Percentiles rank a stretch among this genome's conserved stretches.
phyloP scores from a whole-genome alignment of 2,888 invertebrate genomes.

The Strigamia transsilvanica region DNA sequence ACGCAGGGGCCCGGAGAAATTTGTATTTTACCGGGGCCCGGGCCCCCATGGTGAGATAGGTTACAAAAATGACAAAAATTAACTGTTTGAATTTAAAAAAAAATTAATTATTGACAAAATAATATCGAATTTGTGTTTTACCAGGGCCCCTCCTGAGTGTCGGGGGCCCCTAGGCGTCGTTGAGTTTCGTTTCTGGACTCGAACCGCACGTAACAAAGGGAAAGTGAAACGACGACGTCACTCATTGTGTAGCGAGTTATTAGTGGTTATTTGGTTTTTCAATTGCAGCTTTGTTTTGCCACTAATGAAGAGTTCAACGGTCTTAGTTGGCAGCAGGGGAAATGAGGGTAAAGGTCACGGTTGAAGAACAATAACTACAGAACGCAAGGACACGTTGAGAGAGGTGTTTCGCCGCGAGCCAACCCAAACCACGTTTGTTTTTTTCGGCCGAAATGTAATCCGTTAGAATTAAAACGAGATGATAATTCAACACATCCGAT shows the following conservation, averaged over 20 bases:
- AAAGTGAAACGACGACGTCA: neutral
- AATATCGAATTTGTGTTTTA: too few relatives aligned
- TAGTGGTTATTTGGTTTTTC: neutral
- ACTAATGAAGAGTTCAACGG: conserved; percentile 29
- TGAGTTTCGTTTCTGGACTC: too few relatives aligned
- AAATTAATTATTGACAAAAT: too few relatives aligned
- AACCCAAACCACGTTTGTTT: neutral
- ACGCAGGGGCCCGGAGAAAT: too few relatives aligned
- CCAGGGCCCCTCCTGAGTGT: too few relatives aligned
- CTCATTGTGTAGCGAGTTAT: neutral
- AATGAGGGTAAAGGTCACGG: conserved; percentile 34
- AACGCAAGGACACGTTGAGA: conserved; percentile 32
- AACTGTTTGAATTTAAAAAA: too few relatives aligned
- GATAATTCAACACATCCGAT: conserved; percentile 2
- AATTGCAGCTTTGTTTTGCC: conserved; percentile 22
- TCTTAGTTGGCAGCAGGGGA: conserved; percentile 23
- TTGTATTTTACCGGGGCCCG: too few relatives aligned
- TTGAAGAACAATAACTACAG: conserved; percentile 36
- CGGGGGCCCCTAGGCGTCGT: too few relatives aligned
- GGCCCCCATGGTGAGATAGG: too few relatives aligned
- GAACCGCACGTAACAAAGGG: neutral
- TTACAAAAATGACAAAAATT: too few relatives aligned
- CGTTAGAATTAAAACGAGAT: neutral
- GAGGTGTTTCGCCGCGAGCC: conserved; percentile 9
- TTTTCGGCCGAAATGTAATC: neutral